Conservation (phyloP, 2,888 invertebrate species). For the Mimumesa dahlbomi region DNA sequence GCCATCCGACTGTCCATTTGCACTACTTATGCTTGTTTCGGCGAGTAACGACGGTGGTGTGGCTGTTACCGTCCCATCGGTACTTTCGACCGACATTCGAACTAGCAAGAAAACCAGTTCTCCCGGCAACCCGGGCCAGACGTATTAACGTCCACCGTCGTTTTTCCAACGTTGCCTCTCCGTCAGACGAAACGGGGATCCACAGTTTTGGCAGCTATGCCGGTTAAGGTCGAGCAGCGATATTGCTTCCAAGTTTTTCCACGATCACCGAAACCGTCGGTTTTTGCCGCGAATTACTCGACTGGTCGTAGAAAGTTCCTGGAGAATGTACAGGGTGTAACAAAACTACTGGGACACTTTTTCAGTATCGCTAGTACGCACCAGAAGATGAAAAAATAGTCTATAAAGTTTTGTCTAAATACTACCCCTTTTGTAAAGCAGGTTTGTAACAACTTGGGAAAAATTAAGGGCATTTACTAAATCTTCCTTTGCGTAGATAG, state of each 20-base stretch:
- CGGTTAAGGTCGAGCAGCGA: constrained; percentile 33
- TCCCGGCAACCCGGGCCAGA: constrained; percentile 17
- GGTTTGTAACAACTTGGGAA: too few species aligned
- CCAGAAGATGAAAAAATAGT: too few species aligned
- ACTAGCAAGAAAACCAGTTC: constrained; percentile 49
- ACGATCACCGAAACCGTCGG: not conserved
- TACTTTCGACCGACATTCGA: constrained; percentile 54
- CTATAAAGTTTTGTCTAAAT: too few species aligned
- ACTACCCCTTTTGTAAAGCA: too few species aligned
- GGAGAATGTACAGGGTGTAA: too few species aligned
- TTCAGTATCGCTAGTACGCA: too few species aligned
- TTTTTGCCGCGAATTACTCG: constrained; percentile 11
- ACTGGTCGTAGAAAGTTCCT: too few species aligned
- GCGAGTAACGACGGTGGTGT: constrained; percentile 45
- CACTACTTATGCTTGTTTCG: constrained; percentile 50
- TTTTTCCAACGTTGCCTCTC: constrained; percentile 51
- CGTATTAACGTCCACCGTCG: constrained; percentile 44
- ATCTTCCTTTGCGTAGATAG: too few species aligned
- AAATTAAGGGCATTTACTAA: too few species aligned
- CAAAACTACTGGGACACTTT: too few species aligned
- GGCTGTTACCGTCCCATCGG: constrained; percentile 12
- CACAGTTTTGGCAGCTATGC: constrained; percentile 62
- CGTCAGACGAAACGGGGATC: constrained; percentile 42
- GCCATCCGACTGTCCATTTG: constrained; percentile 1
- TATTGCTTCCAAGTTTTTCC: constrained; percentile 39